phyloP scores from a whole-genome alignment of 2,888 invertebrate species.

The Philonicus albiceps region DNA sequence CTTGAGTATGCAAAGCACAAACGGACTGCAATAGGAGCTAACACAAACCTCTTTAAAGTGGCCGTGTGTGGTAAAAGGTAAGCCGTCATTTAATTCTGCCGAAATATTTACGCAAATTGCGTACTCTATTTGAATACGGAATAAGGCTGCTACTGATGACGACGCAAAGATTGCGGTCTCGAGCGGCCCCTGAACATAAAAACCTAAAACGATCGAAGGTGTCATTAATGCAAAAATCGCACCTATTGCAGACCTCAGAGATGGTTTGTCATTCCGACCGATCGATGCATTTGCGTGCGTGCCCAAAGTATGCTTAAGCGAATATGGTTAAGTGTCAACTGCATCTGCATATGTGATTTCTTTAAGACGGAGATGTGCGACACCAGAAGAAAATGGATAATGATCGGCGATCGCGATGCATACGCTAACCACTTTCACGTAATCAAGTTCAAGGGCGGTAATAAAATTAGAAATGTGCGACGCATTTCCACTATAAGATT shows the following conservation, averaged over 20 bases:
- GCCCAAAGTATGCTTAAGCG: not conserved
- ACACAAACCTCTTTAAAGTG: slow-evolving; percentile 22
- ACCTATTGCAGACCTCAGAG: not conserved
- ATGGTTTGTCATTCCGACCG: not conserved
- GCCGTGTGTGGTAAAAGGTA: not conserved
- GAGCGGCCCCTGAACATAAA: not conserved
- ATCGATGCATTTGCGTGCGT: not conserved
- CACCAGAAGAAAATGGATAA: not conserved
- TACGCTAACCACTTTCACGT: not conserved
- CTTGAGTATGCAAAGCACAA: slow-evolving; percentile 10
- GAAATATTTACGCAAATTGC: slow-evolving; percentile 41
- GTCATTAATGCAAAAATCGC: slow-evolving; percentile 1
- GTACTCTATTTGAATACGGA: slow-evolving; percentile 19
- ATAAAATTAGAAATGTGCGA: not conserved
- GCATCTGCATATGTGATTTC: not conserved
- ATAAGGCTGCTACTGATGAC: not conserved
- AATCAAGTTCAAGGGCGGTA: slow-evolving; percentile 23
- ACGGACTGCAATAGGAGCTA: slow-evolving; percentile 22
- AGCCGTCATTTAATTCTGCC: slow-evolving; percentile 20
- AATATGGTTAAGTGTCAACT: not conserved
- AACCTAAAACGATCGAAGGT: not conserved
- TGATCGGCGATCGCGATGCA: not conserved
- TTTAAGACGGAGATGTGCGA: not conserved
- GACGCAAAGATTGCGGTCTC: not conserved
- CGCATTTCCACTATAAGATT: not conserved